A percentile compares a stretch with the other conserved stretches of the same genome.
Evolutionary conservation across 1,140 invertebrate genomes (phyloP).

Genomic region (Brachionus rubens): DNA sequence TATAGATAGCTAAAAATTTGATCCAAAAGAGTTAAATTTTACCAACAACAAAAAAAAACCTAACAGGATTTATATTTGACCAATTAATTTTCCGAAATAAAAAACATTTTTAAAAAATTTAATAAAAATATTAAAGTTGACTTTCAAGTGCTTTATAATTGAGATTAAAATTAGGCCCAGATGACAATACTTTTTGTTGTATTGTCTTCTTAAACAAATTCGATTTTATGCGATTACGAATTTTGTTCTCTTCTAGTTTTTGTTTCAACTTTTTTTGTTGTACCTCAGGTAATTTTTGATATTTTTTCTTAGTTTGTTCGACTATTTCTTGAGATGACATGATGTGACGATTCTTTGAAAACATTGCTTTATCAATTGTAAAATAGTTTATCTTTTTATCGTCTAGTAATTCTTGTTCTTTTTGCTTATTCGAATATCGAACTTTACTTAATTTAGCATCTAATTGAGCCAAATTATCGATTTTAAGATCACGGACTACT

Average conservation of each 20-base stretch:
- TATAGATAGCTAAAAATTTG: no score
- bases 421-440: background rate
- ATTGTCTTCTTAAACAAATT: conserved; percentile 30
- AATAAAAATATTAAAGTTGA: background rate
- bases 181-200: conserved; percentile 18
- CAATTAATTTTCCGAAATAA: background rate
- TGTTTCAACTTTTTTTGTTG: conserved; percentile 37
- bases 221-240: conserved; percentile 7
- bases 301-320: conserved; percentile 30
- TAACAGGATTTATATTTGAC: background rate
- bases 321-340: conserved; percentile 32
- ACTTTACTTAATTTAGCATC: background rate
- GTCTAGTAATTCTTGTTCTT: background rate
- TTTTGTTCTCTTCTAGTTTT: conserved; percentile 34
- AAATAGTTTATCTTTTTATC: conserved; percentile 20
- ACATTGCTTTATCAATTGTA: conserved; percentile 24
- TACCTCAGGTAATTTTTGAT: conserved; percentile 18
- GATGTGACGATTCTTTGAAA: conserved; percentile 1
- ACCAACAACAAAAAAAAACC: no score
- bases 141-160: conserved; percentile 33
- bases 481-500: conserved; percentile 4
- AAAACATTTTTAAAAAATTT: background rate
- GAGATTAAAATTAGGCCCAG: conserved; percentile 38
- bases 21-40: no score
- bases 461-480: background rate